These are phyloP conservation scores for Pseudomyrmex concolor DNA, from an alignment of 1,140 invertebrate species.

Conservation along the genomic window DNA sequence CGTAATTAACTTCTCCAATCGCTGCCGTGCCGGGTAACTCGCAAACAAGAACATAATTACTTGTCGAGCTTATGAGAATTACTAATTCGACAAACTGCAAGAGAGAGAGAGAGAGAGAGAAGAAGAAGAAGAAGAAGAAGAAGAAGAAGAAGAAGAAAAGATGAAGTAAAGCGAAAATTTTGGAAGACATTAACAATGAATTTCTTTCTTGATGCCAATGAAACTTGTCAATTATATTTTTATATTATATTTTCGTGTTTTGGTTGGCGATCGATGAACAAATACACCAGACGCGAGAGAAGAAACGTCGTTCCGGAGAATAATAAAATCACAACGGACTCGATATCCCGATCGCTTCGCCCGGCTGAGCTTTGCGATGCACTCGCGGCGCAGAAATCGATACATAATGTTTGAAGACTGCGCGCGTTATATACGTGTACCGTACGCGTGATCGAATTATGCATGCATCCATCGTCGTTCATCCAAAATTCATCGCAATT, in stretches of 20 bases:
- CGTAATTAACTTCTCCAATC: conserved; percentile 62
- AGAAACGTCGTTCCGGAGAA: neutral
- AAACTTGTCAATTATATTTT: neutral
- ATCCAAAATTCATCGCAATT: conserved; percentile 46
- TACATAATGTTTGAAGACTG: neutral
- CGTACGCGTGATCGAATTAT: conserved; percentile 15
- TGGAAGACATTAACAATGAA: conserved; percentile 3
- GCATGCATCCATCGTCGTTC: conserved; percentile 19
- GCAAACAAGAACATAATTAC: conserved; percentile 59
- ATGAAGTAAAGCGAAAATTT: conserved; percentile 9
- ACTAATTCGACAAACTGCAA: conserved; percentile 41
- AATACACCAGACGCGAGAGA: no score
- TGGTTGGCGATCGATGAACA: no score
- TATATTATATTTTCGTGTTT: neutral
- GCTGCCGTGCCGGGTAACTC: conserved; percentile 22
- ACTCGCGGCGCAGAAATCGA: neutral
- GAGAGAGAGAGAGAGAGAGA: no score
- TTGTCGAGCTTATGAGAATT: conserved; percentile 55
- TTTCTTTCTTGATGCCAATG: neutral
- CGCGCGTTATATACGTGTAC: neutral
- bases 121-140: neutral
- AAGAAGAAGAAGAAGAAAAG: neutral
- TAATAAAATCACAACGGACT: neutral
- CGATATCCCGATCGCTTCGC: neutral
- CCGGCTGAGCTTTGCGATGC: no score